Conservation (phyloP, 1,140 invertebrate genomes). For the Philotrypesis tridentata region DNA sequence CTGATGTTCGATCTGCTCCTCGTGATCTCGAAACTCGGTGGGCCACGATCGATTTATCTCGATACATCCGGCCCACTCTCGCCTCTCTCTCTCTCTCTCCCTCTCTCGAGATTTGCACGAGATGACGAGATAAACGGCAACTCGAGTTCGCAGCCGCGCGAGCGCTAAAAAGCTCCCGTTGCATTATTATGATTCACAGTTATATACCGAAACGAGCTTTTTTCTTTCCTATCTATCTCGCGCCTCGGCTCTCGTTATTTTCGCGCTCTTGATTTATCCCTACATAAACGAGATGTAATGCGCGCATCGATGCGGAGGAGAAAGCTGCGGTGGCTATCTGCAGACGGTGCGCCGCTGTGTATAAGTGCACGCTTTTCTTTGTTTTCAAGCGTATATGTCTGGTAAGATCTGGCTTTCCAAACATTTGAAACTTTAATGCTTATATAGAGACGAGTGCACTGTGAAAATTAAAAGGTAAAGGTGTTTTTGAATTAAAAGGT, state of each 20-base stretch:
- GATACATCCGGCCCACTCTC: slow-evolving; percentile 50
- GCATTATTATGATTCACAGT: slow-evolving; percentile 60
- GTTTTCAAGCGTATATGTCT: too few species aligned
- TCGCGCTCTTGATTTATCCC: background rate
- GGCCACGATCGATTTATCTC: slow-evolving; percentile 57
- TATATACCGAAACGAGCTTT: slow-evolving; percentile 38
- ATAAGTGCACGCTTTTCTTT: background rate
- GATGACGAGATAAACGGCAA: slow-evolving; percentile 34
- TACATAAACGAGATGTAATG: too few species aligned
- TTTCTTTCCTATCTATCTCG: too few species aligned
- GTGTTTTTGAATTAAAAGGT: too few species aligned
- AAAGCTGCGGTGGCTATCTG: too few species aligned
- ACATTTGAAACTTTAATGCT: too few species aligned
- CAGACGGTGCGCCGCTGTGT: too few species aligned
- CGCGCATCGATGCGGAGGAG: too few species aligned
- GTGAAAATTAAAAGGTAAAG: too few species aligned
- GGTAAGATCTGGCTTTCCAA: too few species aligned
- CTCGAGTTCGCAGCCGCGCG: background rate
- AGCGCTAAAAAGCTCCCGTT: slow-evolving; percentile 42
- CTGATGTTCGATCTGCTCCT: slow-evolving; percentile 30
- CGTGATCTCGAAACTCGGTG: slow-evolving; percentile 52
- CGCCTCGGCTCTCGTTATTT: too few species aligned
- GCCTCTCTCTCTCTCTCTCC: background rate
- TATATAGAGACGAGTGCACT: too few species aligned
- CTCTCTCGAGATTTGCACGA: slow-evolving; percentile 34